These are phyloP conservation scores for Rhagonycha lutea DNA, from an alignment of 2,888 invertebrate species.

Conservation along the genomic window DNA sequence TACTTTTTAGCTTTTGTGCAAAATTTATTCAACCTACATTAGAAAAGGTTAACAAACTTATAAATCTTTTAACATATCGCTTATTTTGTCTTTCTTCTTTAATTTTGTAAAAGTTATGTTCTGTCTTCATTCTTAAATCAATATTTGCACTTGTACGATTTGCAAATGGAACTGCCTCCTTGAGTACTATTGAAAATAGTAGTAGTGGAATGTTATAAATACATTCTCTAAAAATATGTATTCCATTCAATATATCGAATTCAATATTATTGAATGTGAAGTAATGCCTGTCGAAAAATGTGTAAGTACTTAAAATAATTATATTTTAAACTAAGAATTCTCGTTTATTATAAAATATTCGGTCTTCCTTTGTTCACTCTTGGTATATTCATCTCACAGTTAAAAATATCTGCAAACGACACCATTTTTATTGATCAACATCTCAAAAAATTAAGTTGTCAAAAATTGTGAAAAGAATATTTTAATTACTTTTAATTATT, in stretches of 20 bases:
- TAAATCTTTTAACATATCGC: background rate
- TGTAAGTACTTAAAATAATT: background rate
- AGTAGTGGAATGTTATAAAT: background rate
- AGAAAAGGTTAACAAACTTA: constrained; percentile 2
- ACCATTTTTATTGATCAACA: too few relatives aligned
- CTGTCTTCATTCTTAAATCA: background rate
- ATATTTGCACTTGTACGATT: constrained; percentile 6
- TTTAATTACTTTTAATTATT: too few relatives aligned
- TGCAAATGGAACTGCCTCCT: background rate
- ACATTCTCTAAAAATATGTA: background rate
- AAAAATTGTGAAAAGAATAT: too few relatives aligned
- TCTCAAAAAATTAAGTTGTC: too few relatives aligned
- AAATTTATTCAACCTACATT: background rate
- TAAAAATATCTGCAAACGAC: too few relatives aligned
- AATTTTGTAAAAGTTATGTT: background rate
- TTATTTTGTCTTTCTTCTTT: background rate
- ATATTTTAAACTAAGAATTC: background rate
- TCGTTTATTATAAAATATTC: too few relatives aligned
- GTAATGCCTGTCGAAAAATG: background rate
- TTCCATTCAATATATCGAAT: background rate
- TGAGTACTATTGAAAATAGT: background rate
- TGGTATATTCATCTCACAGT: too few relatives aligned
- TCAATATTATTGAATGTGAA: background rate
- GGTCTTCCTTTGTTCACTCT: too few relatives aligned
- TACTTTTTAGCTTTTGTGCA: background rate